A percentile compares a stretch with the other conserved stretches of the same genome.
Conservation (phyloP, 2,797 vertebrate species). For the Sebastes steindachneri region DNA sequence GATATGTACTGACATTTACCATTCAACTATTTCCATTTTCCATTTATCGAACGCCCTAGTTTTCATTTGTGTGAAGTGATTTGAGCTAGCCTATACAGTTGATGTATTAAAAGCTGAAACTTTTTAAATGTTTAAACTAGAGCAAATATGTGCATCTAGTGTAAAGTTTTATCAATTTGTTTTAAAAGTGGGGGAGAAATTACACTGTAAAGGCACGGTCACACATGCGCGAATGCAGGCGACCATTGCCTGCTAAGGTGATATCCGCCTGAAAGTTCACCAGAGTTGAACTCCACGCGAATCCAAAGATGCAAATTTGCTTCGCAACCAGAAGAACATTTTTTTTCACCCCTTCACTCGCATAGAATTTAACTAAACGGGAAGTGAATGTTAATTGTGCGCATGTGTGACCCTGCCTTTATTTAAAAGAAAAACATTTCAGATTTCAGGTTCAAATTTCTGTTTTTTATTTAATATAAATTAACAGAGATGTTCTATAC, state of each 20-base stretch:
- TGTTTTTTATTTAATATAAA: background rate
- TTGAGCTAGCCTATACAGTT: background rate
- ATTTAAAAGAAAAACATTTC: background rate
- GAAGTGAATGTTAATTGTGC: too few relatives aligned
- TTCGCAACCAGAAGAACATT: too few relatives aligned
- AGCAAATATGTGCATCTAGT: background rate
- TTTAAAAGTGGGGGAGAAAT: too few relatives aligned
- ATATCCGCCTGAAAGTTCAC: too few relatives aligned
- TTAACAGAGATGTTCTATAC: background rate
- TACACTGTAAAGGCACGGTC: too few relatives aligned
- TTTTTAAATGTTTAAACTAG: background rate
- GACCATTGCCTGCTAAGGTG: too few relatives aligned
- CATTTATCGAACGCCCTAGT: background rate
- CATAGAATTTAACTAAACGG: too few relatives aligned
- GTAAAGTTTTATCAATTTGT: background rate
- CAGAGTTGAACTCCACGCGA: accelerated
- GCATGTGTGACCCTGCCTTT: too few relatives aligned
- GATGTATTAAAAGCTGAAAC: background rate
- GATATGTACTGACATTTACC: background rate
- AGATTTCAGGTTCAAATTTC: background rate
- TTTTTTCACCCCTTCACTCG: too few relatives aligned
- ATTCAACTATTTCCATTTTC: constrained; percentile 19
- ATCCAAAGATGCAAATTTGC: too few relatives aligned
- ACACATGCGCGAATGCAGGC: too few relatives aligned
- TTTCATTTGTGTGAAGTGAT: background rate